These are phyloP conservation scores for Leptarthrus brevirostris DNA, from an alignment of 2,888 invertebrate species.

Conservation along the genomic window DNA sequence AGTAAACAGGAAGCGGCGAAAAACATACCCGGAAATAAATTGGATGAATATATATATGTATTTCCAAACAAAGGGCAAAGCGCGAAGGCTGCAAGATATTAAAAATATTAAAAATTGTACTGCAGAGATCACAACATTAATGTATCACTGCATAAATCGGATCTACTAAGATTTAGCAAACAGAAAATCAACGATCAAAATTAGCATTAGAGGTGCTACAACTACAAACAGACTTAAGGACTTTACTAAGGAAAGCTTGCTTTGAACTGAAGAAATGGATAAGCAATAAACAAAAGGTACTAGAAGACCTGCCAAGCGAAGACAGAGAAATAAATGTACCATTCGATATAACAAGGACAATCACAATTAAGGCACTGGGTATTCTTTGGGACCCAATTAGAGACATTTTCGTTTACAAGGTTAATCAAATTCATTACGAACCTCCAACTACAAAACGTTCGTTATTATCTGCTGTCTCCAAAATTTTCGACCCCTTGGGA, in stretches of 20 bases:
- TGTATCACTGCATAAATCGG: no score
- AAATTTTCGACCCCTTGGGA: neutral
- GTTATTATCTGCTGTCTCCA: neutral
- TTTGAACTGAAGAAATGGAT: constrained; percentile 52
- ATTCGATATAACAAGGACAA: constrained; percentile 1
- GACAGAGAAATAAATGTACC: neutral
- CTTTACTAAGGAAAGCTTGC: constrained; percentile 42
- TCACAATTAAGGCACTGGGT: constrained; percentile 2
- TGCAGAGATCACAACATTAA: no score
- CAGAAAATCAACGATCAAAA: no score
- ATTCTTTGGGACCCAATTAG: neutral
- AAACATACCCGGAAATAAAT: no score
- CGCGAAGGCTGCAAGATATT: no score
- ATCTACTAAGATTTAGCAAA: no score
- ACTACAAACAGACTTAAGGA: constrained; percentile 48
- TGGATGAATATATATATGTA: no score
- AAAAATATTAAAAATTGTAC: no score
- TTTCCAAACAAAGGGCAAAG: no score
- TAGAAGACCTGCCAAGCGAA: neutral
- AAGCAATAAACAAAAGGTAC: constrained; percentile 27
- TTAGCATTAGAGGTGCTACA: constrained; percentile 6
- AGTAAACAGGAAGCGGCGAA: no score
- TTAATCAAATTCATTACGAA: neutral
- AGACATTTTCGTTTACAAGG: neutral
- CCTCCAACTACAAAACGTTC: neutral